A percentile compares a stretch with the other conserved stretches of the same genome.
phyloP scores from a whole-genome alignment of 2,888 invertebrate genomes.

The Spilarctia lutea region DNA sequence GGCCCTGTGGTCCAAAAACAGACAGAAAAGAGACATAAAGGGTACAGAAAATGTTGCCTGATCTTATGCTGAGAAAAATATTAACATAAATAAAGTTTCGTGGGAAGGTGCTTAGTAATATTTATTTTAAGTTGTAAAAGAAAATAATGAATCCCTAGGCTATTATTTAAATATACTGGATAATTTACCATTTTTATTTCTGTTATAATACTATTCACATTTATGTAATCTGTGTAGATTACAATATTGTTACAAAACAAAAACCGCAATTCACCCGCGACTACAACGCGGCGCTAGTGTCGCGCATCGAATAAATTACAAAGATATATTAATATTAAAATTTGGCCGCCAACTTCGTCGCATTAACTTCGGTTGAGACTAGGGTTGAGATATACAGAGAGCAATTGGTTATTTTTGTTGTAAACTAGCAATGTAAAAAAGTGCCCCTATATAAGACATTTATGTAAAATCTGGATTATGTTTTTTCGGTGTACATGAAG shows the following conservation, averaged over 20 bases:
- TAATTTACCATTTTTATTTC: conserved; percentile 6
- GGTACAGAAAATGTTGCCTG: not conserved
- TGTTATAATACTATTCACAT: conserved; percentile 7
- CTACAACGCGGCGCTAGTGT: conserved; percentile 64
- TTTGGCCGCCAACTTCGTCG: conserved; percentile 80
- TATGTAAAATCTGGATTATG: no score
- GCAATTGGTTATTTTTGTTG: conserved; percentile 4
- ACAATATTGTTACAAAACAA: conserved; percentile 34
- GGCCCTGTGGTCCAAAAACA: not conserved
- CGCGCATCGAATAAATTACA: conserved; percentile 82
- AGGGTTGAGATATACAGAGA: conserved; percentile 55
- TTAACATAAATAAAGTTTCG: not conserved
- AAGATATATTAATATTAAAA: conserved; percentile 86
- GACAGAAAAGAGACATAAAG: not conserved
- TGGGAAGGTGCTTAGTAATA: not conserved
- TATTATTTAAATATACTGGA: not conserved
- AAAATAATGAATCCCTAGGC: not conserved
- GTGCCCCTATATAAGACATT: no score
- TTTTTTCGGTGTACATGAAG: no score
- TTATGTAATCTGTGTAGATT: conserved; percentile 35
- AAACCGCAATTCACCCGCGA: conserved; percentile 46
- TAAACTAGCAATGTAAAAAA: not conserved
- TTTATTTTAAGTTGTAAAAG: not conserved
- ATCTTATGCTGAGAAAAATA: not conserved
- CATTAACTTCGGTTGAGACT: conserved; percentile 72